A percentile compares a stretch with the other conserved stretches of the same genome.
Conservation (phyloP, 2,888 invertebrate genomes). For the Drosophila rellima region DNA sequence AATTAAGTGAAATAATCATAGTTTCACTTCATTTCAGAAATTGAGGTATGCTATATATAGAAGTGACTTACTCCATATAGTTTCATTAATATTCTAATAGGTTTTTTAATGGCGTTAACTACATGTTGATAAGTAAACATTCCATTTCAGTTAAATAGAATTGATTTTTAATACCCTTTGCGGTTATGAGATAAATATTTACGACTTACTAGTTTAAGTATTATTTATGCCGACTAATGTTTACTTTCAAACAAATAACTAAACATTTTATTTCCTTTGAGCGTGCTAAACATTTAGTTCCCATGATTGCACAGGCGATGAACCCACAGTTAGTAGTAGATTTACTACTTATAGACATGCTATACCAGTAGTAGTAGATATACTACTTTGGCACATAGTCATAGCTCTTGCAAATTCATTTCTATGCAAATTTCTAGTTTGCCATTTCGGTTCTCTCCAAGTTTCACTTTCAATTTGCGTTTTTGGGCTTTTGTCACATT, state of each 20-base stretch:
- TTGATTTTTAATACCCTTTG: background rate
- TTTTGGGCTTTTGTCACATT: conserved; percentile 79
- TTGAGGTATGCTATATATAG: background rate
- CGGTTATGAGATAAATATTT: background rate
- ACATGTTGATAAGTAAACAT: background rate
- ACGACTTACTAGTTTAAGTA: background rate
- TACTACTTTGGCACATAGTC: conserved; percentile 7
- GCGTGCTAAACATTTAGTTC: background rate
- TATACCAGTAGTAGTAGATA: conserved; percentile 8
- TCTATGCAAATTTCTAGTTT: conserved; percentile 83
- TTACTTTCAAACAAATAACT: background rate
- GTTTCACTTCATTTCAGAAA: background rate
- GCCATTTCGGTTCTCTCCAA: conserved; percentile 73
- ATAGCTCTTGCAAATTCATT: conserved; percentile 75
- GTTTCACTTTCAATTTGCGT: conserved; percentile 78
- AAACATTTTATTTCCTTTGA: background rate
- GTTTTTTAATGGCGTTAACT: background rate
- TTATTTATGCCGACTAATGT: background rate
- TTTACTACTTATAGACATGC: conserved; percentile 11
- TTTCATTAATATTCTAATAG: background rate
- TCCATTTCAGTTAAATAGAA: background rate
- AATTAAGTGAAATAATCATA: background rate
- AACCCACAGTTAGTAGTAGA: conserved; percentile 3
- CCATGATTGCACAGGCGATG: conserved; percentile 7
- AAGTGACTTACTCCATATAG: background rate